These are phyloP conservation scores for Diphyllodes magnificus DNA, from an alignment of 2,113 vertebrate genomes.

Conservation along the genomic window DNA sequence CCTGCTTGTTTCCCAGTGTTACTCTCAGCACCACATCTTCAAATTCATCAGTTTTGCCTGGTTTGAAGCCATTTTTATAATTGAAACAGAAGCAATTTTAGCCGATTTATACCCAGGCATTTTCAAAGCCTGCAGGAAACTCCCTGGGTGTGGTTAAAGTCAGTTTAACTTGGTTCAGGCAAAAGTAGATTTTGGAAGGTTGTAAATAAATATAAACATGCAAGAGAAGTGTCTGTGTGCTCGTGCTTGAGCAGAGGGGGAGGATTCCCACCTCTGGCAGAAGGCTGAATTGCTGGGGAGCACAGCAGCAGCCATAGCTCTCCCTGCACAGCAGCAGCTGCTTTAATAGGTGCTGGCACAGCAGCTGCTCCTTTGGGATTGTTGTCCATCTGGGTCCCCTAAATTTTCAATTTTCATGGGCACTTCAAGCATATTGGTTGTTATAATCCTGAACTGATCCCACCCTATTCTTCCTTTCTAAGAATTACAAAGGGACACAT, in stretches of 20 bases:
- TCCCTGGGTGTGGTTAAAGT: not conserved
- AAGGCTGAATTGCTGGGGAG: not conserved
- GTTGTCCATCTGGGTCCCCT: accelerated
- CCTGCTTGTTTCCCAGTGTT: not conserved
- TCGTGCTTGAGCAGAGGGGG: not conserved
- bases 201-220: not conserved
- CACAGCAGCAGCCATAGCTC: not conserved
- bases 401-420: not conserved
- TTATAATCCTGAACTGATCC: not conserved
- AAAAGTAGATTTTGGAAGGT: not conserved
- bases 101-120: not conserved
- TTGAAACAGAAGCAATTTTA: not conserved
- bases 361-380: not conserved
- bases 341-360: not conserved
- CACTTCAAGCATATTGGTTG: not conserved
- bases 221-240: not conserved
- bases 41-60: not conserved
- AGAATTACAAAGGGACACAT: not conserved
- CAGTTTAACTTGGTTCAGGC: not conserved
- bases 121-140: not conserved
- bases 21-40: not conserved
- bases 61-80: not conserved
- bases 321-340: not conserved
- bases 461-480: not conserved
- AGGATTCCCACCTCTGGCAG: not conserved